Evolutionary conservation across 2,888 invertebrate genomes (phyloP), one percentile per base, ranked within the genome.

Genomic region (Andrena hattorfiana): DNA sequence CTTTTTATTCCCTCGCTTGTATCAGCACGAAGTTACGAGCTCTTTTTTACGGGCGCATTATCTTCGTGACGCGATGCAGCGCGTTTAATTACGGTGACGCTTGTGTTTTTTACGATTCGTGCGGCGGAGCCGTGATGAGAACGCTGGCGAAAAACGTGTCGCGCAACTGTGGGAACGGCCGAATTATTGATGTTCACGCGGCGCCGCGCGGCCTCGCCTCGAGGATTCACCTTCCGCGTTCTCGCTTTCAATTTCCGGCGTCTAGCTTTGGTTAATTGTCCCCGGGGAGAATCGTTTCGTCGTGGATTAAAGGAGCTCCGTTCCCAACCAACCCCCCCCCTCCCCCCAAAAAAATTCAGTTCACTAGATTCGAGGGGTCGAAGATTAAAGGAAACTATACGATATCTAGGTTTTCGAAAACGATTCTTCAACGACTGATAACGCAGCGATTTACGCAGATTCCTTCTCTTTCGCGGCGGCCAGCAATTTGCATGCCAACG

Each of bases 211-310:
- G 26, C 26, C 6, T 62, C 54, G 62, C 63, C 74, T 64, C 69
- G 74, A 59, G 74, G 32, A 64, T 48, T 64, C 48, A 26, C 56
- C 42, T 78, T 74, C 62, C 68, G 60, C 30, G 70, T 35, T 72
- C 35, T 49, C 32, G 75, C 63, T 59, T 63, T 71, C 71, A 71
- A 77, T 77, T 77, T 64, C 71, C 77, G 71, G 48, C 56, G 13
- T 13, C 16, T 32, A 20, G 68, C 60, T 68, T 69, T 20, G 69
- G 64, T 69, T 70, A 80, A 76, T 76, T 66, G 64, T 76, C 66
- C n/a, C 66, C 26, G 60, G n/a, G 35, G 76, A 32, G 30, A 70
- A 70, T 30, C 26, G 63, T 48, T 35, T 35, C 51, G 42, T 20
- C 42, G 56, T 8, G 42, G 64, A 68, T 73, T 77, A 67, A 75